Evolutionary conservation across 2,113 vertebrate species (phyloP).

Genomic region (Hoplias malabaricus): DNA sequence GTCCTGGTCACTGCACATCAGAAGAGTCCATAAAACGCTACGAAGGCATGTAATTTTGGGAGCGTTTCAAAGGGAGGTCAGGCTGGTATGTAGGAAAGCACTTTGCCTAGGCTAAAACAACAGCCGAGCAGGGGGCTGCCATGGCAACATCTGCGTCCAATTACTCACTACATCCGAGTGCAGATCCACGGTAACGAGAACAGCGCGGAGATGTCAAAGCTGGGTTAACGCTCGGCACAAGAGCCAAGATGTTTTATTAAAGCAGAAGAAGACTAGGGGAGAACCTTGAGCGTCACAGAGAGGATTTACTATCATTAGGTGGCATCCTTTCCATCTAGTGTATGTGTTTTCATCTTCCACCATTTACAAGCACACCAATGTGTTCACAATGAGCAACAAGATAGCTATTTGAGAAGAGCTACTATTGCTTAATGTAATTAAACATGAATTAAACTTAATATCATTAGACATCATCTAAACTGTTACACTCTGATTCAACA

Average conservation of each 20-base stretch:
- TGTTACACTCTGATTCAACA: no score
- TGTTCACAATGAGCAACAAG: no score
- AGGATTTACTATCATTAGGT: slow-evolving; percentile 10
- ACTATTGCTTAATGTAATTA: no score
- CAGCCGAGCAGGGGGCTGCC: slow-evolving; percentile 78
- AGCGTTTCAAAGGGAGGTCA: slow-evolving; percentile 87
- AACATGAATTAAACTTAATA: no score
- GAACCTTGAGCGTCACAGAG: background rate
- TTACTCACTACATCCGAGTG: slow-evolving; percentile 85
- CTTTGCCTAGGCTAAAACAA: slow-evolving; percentile 87
- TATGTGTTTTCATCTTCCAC: background rate
- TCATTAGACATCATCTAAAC: no score
- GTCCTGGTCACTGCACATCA: slow-evolving; percentile 54
- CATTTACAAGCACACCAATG: no score
- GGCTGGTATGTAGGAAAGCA: slow-evolving; percentile 80
- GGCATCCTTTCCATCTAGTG: background rate
- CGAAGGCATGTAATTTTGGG: slow-evolving; percentile 85
- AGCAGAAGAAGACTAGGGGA: slow-evolving; percentile 43
- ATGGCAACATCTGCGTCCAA: slow-evolving; percentile 85
- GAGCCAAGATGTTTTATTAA: slow-evolving; percentile 70
- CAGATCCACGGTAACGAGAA: slow-evolving; percentile 78
- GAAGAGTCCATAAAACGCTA: slow-evolving; percentile 76
- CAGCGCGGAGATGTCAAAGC: slow-evolving; percentile 78
- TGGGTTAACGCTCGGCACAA: slow-evolving; percentile 68
- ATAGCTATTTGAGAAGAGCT: no score